Base-by-base conservation (phyloP, 2,888 invertebrate genomes). In the Pachydiplax longipennis region DNA sequence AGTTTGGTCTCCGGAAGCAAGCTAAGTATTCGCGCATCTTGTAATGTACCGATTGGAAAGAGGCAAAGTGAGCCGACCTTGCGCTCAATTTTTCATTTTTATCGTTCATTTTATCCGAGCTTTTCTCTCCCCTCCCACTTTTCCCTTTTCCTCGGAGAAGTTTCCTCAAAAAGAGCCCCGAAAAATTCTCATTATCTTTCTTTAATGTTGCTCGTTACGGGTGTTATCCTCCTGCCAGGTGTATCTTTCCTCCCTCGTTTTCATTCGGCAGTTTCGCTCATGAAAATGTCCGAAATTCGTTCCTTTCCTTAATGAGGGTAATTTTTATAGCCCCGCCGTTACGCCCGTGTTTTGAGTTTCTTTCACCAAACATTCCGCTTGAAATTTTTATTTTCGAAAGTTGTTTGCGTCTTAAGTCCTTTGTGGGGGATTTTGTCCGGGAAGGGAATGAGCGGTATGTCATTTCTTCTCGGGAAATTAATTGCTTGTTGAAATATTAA, bases 1-100 rank as follows among this genome's bases (percentile, higher is more conserved):
- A 87, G 35, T 87, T 87, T 37, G 87, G 61, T 61, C 18, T 87
- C 87, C 87, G 87, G 87, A 87, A 87, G 87, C 53, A 31, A 83
- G 35, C 31, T 48, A 35, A 80, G 6, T 37, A 81, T 44, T 37
- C 22, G 81, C 82, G 44, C 48, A 48, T 37, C 48, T 87, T 58
- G 22, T 48, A 48, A 48, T 48, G 48, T 53, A 61, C 87, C 48
- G 61, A 87, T 87, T 58, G 87, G 61, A n/a, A 22, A 61, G 48
- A 61, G 35, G 87, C 35, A 83, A 53, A 4, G 53, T 25, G 15
- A 13, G 8, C 35, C 15, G 44, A 12, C 31, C 31, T 31, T 31
- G 58, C 31, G 13, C 35, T n/a, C 31, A 25, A n/a, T 4, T 83
- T 58, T 58, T n/a, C 81, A 4, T 37, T 25, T 18, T 35, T 31